These are phyloP conservation scores for Pelosia muscerda DNA, from an alignment of 2,888 invertebrate genomes.

Conservation along the genomic window DNA sequence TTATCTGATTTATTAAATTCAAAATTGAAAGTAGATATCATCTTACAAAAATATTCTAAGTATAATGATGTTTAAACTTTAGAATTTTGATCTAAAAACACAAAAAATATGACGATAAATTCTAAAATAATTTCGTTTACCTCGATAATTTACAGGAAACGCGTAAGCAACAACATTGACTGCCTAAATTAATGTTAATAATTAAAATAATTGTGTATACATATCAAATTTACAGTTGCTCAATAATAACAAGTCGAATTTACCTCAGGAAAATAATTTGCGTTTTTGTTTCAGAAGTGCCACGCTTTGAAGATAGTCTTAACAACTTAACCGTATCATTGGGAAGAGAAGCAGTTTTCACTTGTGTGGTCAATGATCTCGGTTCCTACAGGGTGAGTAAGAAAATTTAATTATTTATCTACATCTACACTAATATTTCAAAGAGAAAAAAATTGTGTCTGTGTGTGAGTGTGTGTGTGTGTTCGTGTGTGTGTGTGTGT, in stretches of 20 bases:
- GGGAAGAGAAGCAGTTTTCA: slow-evolving; percentile 93
- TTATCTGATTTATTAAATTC: no score
- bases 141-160: neutral
- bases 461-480: no score
- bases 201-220: neutral
- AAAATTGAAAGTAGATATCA: no score
- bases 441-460: no score
- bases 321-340: slow-evolving; percentile 94
- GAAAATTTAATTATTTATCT: neutral
- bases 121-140: neutral
- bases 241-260: slow-evolving; percentile 23
- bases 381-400: slow-evolving; percentile 90
- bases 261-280: slow-evolving; percentile 27
- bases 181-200: neutral
- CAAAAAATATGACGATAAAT: neutral
- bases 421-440: no score
- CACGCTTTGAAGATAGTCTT: slow-evolving; percentile 92
- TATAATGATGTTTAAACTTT: no score
- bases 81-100: no score
- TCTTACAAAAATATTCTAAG: no score
- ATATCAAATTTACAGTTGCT: slow-evolving; percentile 11
- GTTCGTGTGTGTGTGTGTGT: no score
- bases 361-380: slow-evolving; percentile 94
- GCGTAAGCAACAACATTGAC: neutral
- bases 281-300: slow-evolving; percentile 84